Evolutionary conservation across 2,797 vertebrate genomes (phyloP), one percentile per base, ranked within the genome.

Genomic region (Tinamus major): DNA sequence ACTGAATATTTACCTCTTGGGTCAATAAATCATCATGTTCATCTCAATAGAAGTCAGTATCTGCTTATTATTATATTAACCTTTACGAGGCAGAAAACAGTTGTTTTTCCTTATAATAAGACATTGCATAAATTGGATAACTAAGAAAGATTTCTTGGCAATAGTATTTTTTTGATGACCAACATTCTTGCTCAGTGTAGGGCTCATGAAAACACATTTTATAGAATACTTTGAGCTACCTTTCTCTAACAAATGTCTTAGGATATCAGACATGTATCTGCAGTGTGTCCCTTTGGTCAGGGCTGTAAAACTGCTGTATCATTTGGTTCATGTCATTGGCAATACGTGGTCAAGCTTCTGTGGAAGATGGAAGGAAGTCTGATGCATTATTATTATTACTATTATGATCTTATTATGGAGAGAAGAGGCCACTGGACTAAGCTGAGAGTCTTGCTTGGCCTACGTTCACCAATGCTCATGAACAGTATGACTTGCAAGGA

Each of bases 21-120:
- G 97, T 97, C 97, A 98, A 98, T 97, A 97, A 96, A 97, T 97
- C 97, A 97, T 97, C 96, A 96, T 97, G 96, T 97, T 97, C 95
- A 93, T 97, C 96, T 97, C 97, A 96, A 95, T 89, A 96, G 95
- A 96, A 98, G 96, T 97, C 97, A 97, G 96, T 96, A 97, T 95
- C 96, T 96, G 96, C 97, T 97, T 96, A 94, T 94, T 95, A 96
- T 95, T 94, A 93, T 88, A 94, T 96, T 96, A 96, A 96, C 94
- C 94, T 96, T 95, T 96, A 90, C 62, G 44, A 67, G 75, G 89
- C 83, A 92, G 87, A 79, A 74, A 94, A 86, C 79, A 82, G 85
- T 70, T 86, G 82, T 33, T 86, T 94, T 91, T 20, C 56, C 68
- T 64, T 82, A 70, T 94, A 91, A 93, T 81, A 92, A 87, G 87